Evolutionary conservation across 2,797 vertebrate species (phyloP), one percentile per base, ranked within the genome.

Genomic region (Darevskia mixta): DNA sequence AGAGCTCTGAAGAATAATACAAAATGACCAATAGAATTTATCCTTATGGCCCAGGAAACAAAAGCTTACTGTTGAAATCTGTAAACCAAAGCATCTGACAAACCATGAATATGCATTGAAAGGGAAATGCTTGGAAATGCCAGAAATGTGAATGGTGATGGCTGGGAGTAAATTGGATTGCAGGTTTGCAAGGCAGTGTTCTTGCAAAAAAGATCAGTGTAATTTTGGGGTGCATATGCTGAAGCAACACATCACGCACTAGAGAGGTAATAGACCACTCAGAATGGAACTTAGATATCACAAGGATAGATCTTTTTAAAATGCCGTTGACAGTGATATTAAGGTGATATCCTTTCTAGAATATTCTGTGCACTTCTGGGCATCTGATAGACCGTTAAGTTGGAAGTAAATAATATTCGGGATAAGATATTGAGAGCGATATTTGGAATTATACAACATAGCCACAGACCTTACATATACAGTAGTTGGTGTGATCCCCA

Each of bases 81-180:
- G 35, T 89, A 87, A 87, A 86, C 83, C 20, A 86, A 90, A 91
- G 91, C 79, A 91, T 90, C 83, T 90, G 87, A 94, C 92, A 88
- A 87, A 87, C 55, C 89, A 89, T 61, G 38, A 90, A 90, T 92
- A 90, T 90, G 93, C 88, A 86, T 0, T 82, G 10, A 3, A 76
- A 77, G 75, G 77, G 71, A 32, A 88, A 7, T 55, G n/a, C 90
- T 90, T 85, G 86, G 84, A 92, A 35, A 88, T 92, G 76, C 81
- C 49, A 79, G 86, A 90, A 83, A 67, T 82, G 23, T 32, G 82
- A 72, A 86, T 69, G 0, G 1, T 38, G 38, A 64, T 4, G 83
- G 10, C 75, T 8, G 85, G 86, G 92, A 77, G 18, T 64, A 64
- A 72, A 90, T 75, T 75, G 38, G 2, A 89, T 86, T 32, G 71